phyloP scores from a whole-genome alignment of 92 coral and sea anemone genomes.

The Palythoa grandiflora region DNA sequence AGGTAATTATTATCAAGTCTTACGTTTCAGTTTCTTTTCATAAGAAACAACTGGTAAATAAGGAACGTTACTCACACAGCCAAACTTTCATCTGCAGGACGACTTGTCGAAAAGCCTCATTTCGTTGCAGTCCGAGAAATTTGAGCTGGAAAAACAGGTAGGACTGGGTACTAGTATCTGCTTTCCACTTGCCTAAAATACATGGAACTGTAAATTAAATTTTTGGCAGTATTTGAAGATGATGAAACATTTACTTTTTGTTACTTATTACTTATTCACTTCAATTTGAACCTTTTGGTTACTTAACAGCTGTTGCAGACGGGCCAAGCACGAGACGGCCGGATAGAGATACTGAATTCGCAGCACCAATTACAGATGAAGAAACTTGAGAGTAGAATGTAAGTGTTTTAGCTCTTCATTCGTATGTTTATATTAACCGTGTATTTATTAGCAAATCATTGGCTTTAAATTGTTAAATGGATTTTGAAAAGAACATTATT shows the following conservation, averaged over 20 bases:
- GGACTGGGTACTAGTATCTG: neutral
- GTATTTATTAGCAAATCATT: no score
- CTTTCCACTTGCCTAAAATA: neutral
- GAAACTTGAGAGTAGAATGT: constrained; percentile 83
- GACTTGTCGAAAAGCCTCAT: constrained; percentile 86
- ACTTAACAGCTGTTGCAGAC: constrained; percentile 46
- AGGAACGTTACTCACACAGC: neutral
- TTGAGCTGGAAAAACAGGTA: constrained; percentile 91
- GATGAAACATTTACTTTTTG: no score
- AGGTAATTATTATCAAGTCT: constrained; percentile 52
- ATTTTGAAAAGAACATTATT: no score
- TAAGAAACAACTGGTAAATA: neutral
- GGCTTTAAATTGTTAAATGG: no score
- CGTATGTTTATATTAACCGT: neutral
- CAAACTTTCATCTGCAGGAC: constrained; percentile 46
- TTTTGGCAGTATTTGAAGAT: no score
- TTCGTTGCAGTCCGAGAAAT: constrained; percentile 81
- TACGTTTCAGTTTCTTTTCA: no score
- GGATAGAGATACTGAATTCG: constrained; percentile 59
- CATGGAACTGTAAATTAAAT: neutral
- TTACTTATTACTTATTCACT: no score
- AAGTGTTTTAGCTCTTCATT: neutral
- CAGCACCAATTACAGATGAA: constrained; percentile 77
- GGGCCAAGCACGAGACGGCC: constrained; percentile 70
- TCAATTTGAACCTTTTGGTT: no score